Evolutionary conservation across 23 tunicate species (phyloP), one percentile per base, ranked within the genome.

Genomic region (Ascidia mentula): DNA sequence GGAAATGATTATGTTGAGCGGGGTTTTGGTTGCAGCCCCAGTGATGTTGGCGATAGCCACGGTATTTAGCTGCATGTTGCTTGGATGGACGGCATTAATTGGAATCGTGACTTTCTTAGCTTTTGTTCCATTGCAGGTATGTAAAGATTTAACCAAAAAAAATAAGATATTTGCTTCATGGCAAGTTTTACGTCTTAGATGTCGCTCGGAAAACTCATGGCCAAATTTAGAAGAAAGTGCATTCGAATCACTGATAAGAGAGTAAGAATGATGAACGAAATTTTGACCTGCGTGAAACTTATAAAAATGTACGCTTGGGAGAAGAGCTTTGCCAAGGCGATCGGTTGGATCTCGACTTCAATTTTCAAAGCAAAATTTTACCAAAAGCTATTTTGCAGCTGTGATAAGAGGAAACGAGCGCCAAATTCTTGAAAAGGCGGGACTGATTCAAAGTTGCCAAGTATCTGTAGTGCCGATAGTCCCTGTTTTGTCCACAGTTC

Each of bases 291-390:
- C 69, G 89, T 92, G 40, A 92, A 92, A 73, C 90, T 92, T 34
- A 92, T 92, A 38, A 92, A 92, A 78, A 87, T 92, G 97, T 92
- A 92, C 73, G 91, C 97, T 13, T 92, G 97, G 97, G 97, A 92
- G 35, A 69, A 77, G 22, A 87, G 97, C 74, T 92, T 92, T 40
- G 91, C 97, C 28, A 80, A 83, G 40, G 77, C 91, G 7, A 83
- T 87, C 61, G 86, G 97, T 90, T 40, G 80, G 83, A 46, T 24
- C 20, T 42, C 12, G 53, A 9, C 15, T 42, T 42, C 15, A 9
- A 42, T 15, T 42, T 15, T 42, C 15, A 9, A 9, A 42, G 53
- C 15, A 42, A 42, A 42, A n/a, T n/a, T n/a, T n/a, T n/a, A n/a
- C n/a, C n/a, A n/a, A n/a, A n/a, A n/a, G n/a, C n/a, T n/a, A n/a